A percentile compares a stretch with the other conserved stretches of the same genome.
phyloP scores from a whole-genome alignment of 2,888 invertebrate species.

The Thalpophila matura region DNA sequence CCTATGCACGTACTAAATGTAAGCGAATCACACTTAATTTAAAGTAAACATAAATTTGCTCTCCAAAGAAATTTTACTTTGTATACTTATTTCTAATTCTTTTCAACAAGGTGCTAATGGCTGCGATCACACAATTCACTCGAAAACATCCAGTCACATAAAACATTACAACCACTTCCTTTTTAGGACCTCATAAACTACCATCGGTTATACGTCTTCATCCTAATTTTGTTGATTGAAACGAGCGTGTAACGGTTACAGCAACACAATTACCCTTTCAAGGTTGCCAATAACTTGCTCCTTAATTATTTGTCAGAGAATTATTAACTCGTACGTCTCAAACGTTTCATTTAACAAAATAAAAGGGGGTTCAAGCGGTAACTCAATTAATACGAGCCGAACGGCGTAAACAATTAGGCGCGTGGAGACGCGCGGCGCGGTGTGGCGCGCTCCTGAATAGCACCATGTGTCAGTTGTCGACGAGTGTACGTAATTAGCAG shows the following conservation, averaged over 20 bases:
- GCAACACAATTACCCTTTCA: slow-evolving; percentile 17
- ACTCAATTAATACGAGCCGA: slow-evolving; percentile 62
- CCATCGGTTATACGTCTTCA: slow-evolving; percentile 22
- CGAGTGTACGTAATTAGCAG: slow-evolving; percentile 60
- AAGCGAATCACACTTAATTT: background rate
- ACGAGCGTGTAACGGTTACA: slow-evolving; percentile 9
- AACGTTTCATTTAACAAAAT: slow-evolving; percentile 44
- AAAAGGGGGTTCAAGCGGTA: slow-evolving; percentile 52
- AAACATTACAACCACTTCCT: slow-evolving; percentile 21
- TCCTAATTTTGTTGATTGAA: slow-evolving; percentile 14
- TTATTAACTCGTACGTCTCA: slow-evolving; percentile 34
- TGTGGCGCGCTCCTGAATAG: slow-evolving; percentile 19
- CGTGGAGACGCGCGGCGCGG: slow-evolving; percentile 16
- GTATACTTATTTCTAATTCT: slow-evolving; percentile 14
- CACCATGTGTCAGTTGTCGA: slow-evolving; percentile 56
- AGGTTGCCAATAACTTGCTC: slow-evolving; percentile 26
- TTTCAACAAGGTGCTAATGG: slow-evolving; percentile 11
- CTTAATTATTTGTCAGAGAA: slow-evolving; percentile 44
- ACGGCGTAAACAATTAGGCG: slow-evolving; percentile 64
- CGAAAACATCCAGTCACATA: slow-evolving; percentile 23
- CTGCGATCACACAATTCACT: slow-evolving; percentile 15
- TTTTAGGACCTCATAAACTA: slow-evolving; percentile 26
- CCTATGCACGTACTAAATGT: background rate
- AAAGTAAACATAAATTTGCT: slow-evolving; percentile 9
- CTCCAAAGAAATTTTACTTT: slow-evolving; percentile 3